phyloP scores from a whole-genome alignment of 2,888 invertebrate genomes.

The Epinotia nisella region DNA sequence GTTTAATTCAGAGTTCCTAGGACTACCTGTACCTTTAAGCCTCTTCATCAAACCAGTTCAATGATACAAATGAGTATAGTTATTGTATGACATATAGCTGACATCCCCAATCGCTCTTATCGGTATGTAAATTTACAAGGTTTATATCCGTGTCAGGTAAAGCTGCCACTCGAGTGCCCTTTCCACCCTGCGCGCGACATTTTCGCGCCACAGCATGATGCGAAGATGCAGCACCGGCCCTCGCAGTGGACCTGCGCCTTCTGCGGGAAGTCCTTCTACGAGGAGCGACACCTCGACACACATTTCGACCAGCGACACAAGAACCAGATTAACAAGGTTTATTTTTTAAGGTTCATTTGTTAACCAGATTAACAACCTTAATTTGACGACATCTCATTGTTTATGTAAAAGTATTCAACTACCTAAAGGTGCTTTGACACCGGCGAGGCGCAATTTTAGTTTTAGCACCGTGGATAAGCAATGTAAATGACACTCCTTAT shows the following conservation, averaged over 20 bases:
- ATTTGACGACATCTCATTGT: not conserved
- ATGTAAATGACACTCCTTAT: no score
- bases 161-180: conserved; percentile 94
- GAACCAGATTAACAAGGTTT: conserved; percentile 92
- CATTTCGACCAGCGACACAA: conserved; percentile 96
- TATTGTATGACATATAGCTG: no score
- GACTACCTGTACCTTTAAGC: no score
- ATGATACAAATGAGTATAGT: no score
- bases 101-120: not conserved
- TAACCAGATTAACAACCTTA: conserved; percentile 89
- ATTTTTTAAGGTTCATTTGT: no score
- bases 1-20: not conserved
- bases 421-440: no score
- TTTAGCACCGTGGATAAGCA: no score
- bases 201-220: conserved; percentile 93
- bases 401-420: no score
- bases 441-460: no score
- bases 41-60: no score
- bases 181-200: conserved; percentile 95
- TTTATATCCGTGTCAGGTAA: conserved; percentile 79
- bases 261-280: conserved; percentile 96
- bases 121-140: not conserved
- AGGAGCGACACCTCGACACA: conserved; percentile 93
- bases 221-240: conserved; percentile 93
- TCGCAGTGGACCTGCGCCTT: conserved; percentile 96